phyloP scores from a whole-genome alignment of 2,797 vertebrate species.

The Echeneis naucrates region DNA sequence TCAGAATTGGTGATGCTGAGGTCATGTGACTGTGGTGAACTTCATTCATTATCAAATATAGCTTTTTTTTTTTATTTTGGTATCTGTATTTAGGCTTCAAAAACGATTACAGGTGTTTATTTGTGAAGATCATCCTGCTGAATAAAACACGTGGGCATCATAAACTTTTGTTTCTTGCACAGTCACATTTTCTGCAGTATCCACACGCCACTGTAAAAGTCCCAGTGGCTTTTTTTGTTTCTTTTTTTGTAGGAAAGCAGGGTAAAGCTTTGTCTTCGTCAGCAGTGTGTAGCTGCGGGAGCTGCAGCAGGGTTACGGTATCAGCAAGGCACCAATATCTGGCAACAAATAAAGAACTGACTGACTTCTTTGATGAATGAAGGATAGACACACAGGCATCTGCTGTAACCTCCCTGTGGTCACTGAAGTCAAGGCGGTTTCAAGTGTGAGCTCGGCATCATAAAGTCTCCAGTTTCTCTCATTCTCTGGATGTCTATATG shows the following conservation, averaged over 20 bases:
- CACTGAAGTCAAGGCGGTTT: conserved; percentile 19
- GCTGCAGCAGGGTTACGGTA: background rate
- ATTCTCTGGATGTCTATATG: conserved; percentile 39
- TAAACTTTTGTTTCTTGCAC: background rate
- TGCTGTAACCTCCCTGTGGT: conserved; percentile 16
- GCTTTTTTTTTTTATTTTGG: too few species aligned
- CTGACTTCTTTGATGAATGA: too few species aligned
- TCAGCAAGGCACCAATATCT: background rate
- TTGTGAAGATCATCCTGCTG: too few species aligned
- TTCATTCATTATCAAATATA: too few species aligned
- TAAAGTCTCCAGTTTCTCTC: conserved; percentile 30
- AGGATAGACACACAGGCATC: background rate
- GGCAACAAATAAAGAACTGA: background rate
- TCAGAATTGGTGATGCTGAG: too few species aligned
- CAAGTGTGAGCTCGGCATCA: conserved; percentile 19
- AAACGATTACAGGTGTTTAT: too few species aligned
- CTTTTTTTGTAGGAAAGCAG: background rate
- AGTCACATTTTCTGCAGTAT: background rate
- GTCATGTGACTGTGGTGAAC: too few species aligned
- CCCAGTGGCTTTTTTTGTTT: background rate
- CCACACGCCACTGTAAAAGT: too few species aligned
- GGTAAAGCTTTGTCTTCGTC: background rate
- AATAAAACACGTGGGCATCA: too few species aligned
- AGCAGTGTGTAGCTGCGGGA: background rate
- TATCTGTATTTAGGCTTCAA: too few species aligned